phyloP scores from a whole-genome alignment of 2,888 invertebrate genomes.

The Melanostoma mellinum region DNA sequence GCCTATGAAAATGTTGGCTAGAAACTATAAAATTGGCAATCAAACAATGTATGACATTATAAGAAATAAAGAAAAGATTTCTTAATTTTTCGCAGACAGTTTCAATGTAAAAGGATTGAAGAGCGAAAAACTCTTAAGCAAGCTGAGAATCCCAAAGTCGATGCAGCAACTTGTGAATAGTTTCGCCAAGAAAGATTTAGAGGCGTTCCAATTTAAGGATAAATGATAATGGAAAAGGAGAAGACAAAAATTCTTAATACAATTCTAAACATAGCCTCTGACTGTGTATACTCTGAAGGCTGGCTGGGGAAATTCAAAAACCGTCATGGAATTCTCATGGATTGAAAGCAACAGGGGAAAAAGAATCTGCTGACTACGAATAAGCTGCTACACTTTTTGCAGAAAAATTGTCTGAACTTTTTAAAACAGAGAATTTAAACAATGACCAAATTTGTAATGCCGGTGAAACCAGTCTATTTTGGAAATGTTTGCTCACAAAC shows the following conservation, averaged over 20 bases:
- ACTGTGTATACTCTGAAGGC: constrained; percentile 1
- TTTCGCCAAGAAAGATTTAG: constrained; percentile 15
- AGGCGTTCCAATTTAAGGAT: constrained; percentile 20
- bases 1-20: not conserved
- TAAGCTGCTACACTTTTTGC: constrained; percentile 22
- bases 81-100: no score
- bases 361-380: constrained; percentile 28
- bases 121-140: constrained; percentile 17
- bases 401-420: constrained; percentile 16
- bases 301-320: constrained; percentile 32
- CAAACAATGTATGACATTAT: no score
- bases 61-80: no score
- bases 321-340: constrained; percentile 25
- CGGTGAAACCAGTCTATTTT: constrained; percentile 18
- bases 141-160: constrained; percentile 30
- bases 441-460: constrained; percentile 26
- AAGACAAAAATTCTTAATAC: constrained; percentile 22
- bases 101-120: not conserved
- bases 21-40: no score
- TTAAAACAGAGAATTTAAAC: constrained; percentile 29
- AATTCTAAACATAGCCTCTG: constrained; percentile 3
- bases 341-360: constrained; percentile 24
- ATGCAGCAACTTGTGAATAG: constrained; percentile 37
- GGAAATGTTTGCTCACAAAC: no score
- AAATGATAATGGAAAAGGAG: constrained; percentile 33